Base-by-base conservation (phyloP, 2,888 invertebrate genomes). In the Cybosia mesomella region DNA sequence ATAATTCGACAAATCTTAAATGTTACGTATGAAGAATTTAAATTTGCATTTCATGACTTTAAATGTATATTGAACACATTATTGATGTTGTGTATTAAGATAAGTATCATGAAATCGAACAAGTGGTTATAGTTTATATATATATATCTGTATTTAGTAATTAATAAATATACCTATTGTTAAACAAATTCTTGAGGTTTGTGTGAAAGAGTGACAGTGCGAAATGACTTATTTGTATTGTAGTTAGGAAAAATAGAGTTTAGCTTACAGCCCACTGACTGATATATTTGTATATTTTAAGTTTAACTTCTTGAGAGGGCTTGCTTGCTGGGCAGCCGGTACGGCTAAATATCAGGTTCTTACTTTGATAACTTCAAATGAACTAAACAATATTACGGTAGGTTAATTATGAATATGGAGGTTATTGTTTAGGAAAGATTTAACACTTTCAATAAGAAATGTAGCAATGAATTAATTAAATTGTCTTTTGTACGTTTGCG, bases 221-320 rank as follows among this genome's bases (percentile, higher is more conserved):
- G 74, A 70, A 75, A 78, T 71, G 83, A 76, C 77, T 80, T 81
- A 74, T 82, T 82, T 85, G 81, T 84, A 84, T 81, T 86, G 84
- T 89, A 89, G 89, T 84, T 90, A 90, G 90, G 80, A 43, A 80
- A 63, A 85, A 85, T 85, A 87, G 81, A 80, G 75, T 85, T 83
- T 85, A 81, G 79, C 73, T 74, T 80, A 86, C 89, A 87, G 91
- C 91, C 91, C 92, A 89, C 90, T 91, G 93, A 93, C 93, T 93
- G 93, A 93, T 92, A 80, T 92, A 91, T 92, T 90, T 92, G 90
- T 92, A 88, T 89, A 89, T 89, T 88, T 90, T 91, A 91, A 91
- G 86, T 87, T 91, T 85, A 88, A 88, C 83, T 82, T 78, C 79
- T 85, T 89, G 88, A 88, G 85, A 84, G 91, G 89, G 89, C 87